Evolutionary conservation across 1,140 invertebrate species (phyloP), one percentile per base, ranked within the genome.

Genomic region (Drosophila neocordata): DNA sequence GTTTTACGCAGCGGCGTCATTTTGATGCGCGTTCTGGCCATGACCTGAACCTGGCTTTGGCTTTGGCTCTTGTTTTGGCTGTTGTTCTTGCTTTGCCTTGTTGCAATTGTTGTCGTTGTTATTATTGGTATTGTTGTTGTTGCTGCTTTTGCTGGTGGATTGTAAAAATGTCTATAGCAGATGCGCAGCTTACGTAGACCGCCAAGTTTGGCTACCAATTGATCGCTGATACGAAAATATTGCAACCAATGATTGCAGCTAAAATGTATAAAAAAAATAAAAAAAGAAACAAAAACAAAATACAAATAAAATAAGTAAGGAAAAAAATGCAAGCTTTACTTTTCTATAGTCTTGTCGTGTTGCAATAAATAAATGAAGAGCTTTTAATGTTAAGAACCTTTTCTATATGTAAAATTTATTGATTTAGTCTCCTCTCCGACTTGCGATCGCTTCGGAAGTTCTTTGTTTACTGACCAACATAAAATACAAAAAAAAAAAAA

Each of bases 1-100:
- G 79, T 44, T 34, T 71, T 61, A 53, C 89, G 89, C 58, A 89
- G 66, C 60, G 89, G 89, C 65, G 89, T 90, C 48, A 80, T 90
- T 70, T 90, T 90, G 55, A 90, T 90, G 68, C 89, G 84, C 58
- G 89, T 91, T 56, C 90, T 91, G 67, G 89, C 89, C 89, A 91
- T 91, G 56, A 69, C 70, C 58, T 83, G 65, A 38, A 73, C 63
- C 63, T 79, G 71, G 57, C 65, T 72, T 48, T 48, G 41, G 41
- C 41, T 48, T 20, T 20, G 41, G 7, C 11, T n/a, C n/a, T 38
- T 31, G 27, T 31, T 31, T 31, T 31, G 27, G 37, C 13, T 44
- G 7, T 44, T 6, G 41, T 44, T 44, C 41, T 13, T 8, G 41
- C 5, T 44, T 7, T 44, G 41, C 7, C 41, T 48, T 20, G 41